Evolutionary conservation across 2,888 invertebrate species (phyloP).

Genomic region (Eucera pruinosa): DNA sequence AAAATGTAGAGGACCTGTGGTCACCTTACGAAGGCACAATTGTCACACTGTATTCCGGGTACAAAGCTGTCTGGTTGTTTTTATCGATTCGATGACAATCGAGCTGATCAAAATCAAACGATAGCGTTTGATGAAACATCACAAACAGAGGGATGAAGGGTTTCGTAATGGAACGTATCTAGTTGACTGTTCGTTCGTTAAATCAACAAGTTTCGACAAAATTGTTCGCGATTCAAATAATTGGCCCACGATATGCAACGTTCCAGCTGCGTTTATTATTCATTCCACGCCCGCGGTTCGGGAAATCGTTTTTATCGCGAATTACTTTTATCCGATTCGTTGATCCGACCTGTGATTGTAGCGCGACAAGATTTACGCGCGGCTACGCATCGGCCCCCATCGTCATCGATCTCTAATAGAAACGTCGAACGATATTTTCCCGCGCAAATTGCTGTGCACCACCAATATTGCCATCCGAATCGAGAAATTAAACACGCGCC

Average conservation of each 20-base stretch:
- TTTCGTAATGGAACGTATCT: conserved; percentile 5
- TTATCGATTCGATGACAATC: neutral
- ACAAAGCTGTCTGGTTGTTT: neutral
- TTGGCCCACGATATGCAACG: conserved; percentile 45
- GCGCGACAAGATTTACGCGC: conserved; percentile 46
- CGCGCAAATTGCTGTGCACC: conserved; percentile 22
- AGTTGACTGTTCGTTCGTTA: conserved; percentile 60
- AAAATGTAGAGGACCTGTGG: too few species aligned
- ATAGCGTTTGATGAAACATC: conserved; percentile 15
- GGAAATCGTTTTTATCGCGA: conserved; percentile 57
- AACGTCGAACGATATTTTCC: conserved; percentile 40
- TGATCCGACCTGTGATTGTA: conserved; percentile 45
- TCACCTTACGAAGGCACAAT: neutral
- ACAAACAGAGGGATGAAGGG: neutral
- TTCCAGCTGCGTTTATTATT: conserved; percentile 62
- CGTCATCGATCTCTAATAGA: conserved; percentile 44
- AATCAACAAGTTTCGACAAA: conserved; percentile 65
- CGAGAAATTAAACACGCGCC: conserved; percentile 12
- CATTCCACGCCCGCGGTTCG: conserved; percentile 35
- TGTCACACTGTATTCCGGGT: neutral
- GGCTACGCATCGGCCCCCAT: conserved; percentile 17
- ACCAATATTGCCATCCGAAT: conserved; percentile 11
- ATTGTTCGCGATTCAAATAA: conserved; percentile 62
- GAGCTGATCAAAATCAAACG: conserved; percentile 17
- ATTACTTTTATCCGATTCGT: conserved; percentile 62